Evolutionary conservation across 2,113 vertebrate genomes (phyloP).

Genomic region (Vombatus ursinus): DNA sequence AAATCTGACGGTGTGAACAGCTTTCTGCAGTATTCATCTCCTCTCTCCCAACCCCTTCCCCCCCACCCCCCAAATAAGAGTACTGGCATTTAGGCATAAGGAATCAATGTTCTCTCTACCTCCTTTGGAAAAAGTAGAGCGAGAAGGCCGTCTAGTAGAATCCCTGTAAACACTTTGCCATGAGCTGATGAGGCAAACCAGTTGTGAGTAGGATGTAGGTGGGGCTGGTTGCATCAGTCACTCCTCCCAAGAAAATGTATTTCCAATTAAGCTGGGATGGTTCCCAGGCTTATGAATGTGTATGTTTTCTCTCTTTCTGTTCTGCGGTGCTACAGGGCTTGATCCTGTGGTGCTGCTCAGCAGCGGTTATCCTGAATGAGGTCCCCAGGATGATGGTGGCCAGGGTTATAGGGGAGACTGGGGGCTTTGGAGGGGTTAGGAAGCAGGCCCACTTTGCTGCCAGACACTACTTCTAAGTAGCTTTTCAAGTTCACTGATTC

Average conservation of each 20-base stretch:
- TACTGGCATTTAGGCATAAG: neutral
- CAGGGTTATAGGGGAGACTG: neutral
- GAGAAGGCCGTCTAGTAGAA: neutral
- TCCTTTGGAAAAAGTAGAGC: neutral
- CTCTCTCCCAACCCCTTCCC: accelerated
- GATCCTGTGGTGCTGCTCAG: neutral
- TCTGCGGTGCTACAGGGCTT: neutral
- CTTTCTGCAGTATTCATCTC: neutral
- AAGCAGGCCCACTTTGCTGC: neutral
- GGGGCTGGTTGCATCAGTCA: neutral
- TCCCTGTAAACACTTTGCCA: neutral
- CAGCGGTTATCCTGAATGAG: neutral
- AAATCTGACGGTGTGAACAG: neutral
- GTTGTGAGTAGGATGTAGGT: neutral
- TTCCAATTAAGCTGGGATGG: neutral
- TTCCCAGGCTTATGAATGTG: neutral
- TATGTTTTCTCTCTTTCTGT: neutral
- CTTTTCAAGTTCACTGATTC: neutral
- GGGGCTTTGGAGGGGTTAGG: neutral
- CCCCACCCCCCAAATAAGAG: neutral
- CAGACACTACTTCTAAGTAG: neutral
- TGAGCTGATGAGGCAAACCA: neutral
- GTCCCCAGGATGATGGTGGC: neutral
- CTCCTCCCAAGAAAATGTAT: neutral
- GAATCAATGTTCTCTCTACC: neutral